Evolutionary conservation across 2,113 vertebrate genomes (phyloP), one percentile per base, ranked within the genome.

Genomic region (Aptenodytes patagonicus): DNA sequence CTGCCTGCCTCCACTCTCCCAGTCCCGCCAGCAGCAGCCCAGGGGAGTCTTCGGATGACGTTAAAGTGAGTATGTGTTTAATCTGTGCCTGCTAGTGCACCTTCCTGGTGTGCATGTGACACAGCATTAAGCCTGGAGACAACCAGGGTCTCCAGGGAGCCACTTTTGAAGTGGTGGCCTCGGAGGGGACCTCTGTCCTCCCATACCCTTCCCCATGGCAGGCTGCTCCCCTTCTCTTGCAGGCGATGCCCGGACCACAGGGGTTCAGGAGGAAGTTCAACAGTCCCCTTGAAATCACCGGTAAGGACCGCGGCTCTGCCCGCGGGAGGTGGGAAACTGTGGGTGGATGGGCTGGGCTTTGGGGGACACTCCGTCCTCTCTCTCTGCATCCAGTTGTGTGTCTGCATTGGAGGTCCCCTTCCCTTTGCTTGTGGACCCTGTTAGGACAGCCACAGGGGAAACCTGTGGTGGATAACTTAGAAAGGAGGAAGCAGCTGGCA

Each of bases 181-280:
- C 11, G 1, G 22, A 9, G 7, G 16, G 15, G 6, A 51, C 18
- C 65, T 72, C 31, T 69, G 44, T 68, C 38, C 15, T 76, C 19
- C 47, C 29, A 11, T 4, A 38, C 14, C 49, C 28, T 80, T 90
- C 13, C 54, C 51, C 34, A 42, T 13, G 4, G 36, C 65, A 82
- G 57, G 19, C 54, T 80, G 58, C 19, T 95, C 47, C n/a, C 17
- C 34, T 57, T 96, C 68, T 95, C 88, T 95, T 90, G 51, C 84
- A 97, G 97, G 96, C 22, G 0, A 83, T 65, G 40, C 79, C 94
- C 0, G 20, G 40, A 54, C 88, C 95, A 19, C 84, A 76, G 64
- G 84, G 86, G 16, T 95, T 96, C 49, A 97, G 91, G 79, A 96
- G 47, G 80, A 98, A 98, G 89, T 91, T 97, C 91, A 92, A 94